These are phyloP conservation scores for Chaitophorus viminalis DNA, from an alignment of 2,888 invertebrate genomes.

Conservation along the genomic window DNA sequence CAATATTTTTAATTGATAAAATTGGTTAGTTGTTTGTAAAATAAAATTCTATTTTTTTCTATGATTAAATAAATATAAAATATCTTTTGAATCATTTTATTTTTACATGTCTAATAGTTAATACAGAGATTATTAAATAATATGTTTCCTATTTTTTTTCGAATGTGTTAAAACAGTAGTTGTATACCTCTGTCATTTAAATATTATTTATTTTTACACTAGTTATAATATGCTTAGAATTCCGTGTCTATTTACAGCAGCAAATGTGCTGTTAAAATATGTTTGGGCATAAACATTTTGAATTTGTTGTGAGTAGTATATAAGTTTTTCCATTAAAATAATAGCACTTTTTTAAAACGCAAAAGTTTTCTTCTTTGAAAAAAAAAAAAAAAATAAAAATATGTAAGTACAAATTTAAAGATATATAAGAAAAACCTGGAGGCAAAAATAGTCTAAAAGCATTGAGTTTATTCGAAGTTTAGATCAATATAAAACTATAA, in stretches of 20 bases:
- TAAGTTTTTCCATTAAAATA: constrained; percentile 58
- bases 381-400: too few relatives aligned
- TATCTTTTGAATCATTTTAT: neutral
- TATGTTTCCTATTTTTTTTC: too few relatives aligned
- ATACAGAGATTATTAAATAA: too few relatives aligned
- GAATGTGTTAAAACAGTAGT: neutral
- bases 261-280: neutral
- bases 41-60: too few relatives aligned
- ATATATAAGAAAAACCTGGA: constrained; percentile 14
- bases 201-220: neutral
- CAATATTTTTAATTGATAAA: too few relatives aligned
- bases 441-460: constrained; percentile 26
- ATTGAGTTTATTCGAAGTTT: constrained; percentile 37
- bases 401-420: constrained; percentile 35
- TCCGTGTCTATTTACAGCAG: neutral
- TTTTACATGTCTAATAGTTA: neutral
- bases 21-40: too few relatives aligned
- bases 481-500: constrained; percentile 31
- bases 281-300: neutral
- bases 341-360: constrained; percentile 41
- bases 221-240: neutral
- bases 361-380: constrained; percentile 28
- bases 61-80: too few relatives aligned
- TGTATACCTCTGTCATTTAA: neutral
- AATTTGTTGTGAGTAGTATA: neutral